Conservation (phyloP, 1,140 invertebrate genomes). For the Cyclina sinensis region DNA sequence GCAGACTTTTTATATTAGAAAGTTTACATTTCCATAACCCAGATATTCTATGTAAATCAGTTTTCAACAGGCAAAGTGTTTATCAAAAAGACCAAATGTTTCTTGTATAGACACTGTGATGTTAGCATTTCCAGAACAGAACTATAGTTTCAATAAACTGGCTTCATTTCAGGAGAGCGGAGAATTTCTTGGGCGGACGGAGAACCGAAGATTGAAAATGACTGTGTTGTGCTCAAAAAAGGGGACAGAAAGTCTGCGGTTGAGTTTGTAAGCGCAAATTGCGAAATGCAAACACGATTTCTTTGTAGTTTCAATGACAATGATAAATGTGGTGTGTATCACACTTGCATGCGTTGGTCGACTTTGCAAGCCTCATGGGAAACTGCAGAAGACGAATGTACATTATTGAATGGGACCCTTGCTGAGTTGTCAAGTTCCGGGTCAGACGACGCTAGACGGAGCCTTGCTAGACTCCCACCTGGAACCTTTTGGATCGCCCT, state of each 20-base stretch:
- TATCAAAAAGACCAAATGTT: too few relatives aligned
- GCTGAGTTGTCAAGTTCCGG: not conserved
- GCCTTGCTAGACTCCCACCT: conserved; percentile 14
- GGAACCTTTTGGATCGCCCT: conserved; percentile 53
- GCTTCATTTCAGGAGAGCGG: not conserved
- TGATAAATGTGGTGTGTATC: conserved; percentile 39
- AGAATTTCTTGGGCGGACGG: conserved; percentile 35
- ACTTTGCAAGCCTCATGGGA: conserved; percentile 43
- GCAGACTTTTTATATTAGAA: too few relatives aligned
- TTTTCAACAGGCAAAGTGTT: too few relatives aligned
- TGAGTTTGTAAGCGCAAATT: conserved; percentile 33
- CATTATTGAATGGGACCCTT: not conserved
- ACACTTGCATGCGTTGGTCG: conserved; percentile 46
- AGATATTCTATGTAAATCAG: too few relatives aligned
- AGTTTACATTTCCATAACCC: too few relatives aligned
- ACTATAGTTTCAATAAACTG: too few relatives aligned
- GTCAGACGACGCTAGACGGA: not conserved
- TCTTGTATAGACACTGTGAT: too few relatives aligned
- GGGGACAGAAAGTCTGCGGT: not conserved
- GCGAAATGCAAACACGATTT: conserved; percentile 47
- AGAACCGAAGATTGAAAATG: conserved; percentile 33
- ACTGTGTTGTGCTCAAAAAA: conserved; percentile 42
- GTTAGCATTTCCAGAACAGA: too few relatives aligned
- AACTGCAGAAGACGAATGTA: not conserved
- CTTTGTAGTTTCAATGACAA: conserved; percentile 42